phyloP scores from a whole-genome alignment of 2,888 invertebrate genomes.

The Resseliella maxima region DNA sequence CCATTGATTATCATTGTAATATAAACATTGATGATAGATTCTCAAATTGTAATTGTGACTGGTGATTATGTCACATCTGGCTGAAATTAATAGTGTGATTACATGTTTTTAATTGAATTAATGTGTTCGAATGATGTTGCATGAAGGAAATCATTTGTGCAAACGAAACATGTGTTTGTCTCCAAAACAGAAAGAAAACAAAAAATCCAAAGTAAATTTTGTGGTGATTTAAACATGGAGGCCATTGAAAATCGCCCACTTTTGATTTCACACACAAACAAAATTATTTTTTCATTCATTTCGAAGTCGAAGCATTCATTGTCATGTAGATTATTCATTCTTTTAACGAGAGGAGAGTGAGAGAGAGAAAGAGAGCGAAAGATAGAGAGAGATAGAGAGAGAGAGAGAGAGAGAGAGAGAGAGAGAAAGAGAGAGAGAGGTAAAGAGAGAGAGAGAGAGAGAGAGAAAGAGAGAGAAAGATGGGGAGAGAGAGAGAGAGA shows the following conservation, averaged over 20 bases:
- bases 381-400: too few relatives aligned
- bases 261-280: slow-evolving; percentile 12
- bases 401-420: too few relatives aligned
- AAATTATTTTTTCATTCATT: background rate
- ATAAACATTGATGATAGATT: background rate
- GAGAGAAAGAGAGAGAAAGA: too few relatives aligned
- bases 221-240: background rate
- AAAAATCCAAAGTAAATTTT: too few relatives aligned
- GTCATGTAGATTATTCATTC: too few relatives aligned
- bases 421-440: too few relatives aligned
- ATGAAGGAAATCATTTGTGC: too few relatives aligned
- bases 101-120: slow-evolving; percentile 15
- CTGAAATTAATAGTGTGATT: background rate
- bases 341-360: too few relatives aligned
- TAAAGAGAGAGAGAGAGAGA: too few relatives aligned
- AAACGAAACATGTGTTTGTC: background rate
- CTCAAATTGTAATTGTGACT: background rate
- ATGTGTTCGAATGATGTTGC: background rate
- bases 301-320: background rate
- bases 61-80: background rate
- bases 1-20: background rate
- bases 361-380: too few relatives aligned
- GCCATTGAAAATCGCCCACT: background rate
- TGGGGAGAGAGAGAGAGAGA: too few relatives aligned
- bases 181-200: too few relatives aligned